Conservation (phyloP, 2,888 invertebrate genomes). For the Drosophila nigricruria region DNA sequence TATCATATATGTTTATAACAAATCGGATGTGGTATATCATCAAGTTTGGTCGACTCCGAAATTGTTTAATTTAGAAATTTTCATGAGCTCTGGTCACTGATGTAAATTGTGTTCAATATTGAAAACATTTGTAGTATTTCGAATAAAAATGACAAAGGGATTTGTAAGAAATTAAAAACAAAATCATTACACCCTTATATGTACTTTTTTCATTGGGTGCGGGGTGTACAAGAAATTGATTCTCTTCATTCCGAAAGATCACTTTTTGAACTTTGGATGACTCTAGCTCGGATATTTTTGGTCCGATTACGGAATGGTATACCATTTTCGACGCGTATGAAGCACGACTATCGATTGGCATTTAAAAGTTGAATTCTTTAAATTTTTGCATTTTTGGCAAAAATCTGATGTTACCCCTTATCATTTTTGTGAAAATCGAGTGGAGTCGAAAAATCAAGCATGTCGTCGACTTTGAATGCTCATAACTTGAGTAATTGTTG, state of each 20-base stretch:
- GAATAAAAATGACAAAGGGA: not conserved
- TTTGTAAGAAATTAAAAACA: not conserved
- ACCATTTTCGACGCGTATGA: not conserved
- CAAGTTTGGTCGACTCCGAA: not conserved
- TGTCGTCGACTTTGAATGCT: too few relatives aligned
- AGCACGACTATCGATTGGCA: too few relatives aligned
- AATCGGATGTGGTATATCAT: not conserved
- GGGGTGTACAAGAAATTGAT: too few relatives aligned
- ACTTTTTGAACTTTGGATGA: too few relatives aligned
- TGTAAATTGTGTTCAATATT: conserved; percentile 2
- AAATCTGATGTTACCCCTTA: too few relatives aligned
- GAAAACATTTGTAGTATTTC: not conserved
- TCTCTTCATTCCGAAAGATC: not conserved
- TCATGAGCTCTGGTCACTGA: not conserved
- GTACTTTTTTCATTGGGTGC: not conserved
- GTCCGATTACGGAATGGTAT: not conserved
- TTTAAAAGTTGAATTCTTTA: too few relatives aligned
- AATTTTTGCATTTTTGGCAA: too few relatives aligned
- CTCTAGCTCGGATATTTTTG: too few relatives aligned
- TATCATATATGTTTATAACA: not conserved
- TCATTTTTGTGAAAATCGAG: too few relatives aligned
- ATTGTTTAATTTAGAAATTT: not conserved
- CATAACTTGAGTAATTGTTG: too few relatives aligned
- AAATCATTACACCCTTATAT: not conserved
- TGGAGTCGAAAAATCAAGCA: too few relatives aligned